Evolutionary conservation across 2,888 invertebrate species (phyloP).

Genomic region (Hermaeophaga mercurialis): DNA sequence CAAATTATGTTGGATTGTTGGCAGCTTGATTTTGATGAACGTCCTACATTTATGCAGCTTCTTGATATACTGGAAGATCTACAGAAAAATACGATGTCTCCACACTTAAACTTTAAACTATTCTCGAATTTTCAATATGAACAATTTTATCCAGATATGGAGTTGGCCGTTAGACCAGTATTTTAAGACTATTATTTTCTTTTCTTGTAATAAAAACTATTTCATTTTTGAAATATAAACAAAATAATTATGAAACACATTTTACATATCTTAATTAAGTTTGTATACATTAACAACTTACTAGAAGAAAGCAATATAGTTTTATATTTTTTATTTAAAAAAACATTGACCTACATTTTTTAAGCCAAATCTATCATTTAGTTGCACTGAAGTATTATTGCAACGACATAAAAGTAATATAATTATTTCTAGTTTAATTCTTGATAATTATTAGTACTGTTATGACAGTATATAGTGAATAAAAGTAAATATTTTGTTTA

Average conservation of each 20-base stretch:
- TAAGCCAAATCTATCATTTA: no score
- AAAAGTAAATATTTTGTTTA: conserved; percentile 5
- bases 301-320: no score
- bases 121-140: conserved; percentile 54
- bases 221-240: conserved; percentile 4
- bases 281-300: no score
- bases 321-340: no score
- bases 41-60: conserved; percentile 73
- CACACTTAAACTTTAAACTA: conserved; percentile 49
- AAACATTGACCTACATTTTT: no score
- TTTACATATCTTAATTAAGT: no score
- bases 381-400: no score
- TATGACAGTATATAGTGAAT: no score
- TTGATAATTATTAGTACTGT: no score
- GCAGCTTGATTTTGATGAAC: conserved; percentile 81
- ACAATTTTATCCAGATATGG: conserved; percentile 54
- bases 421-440: no score
- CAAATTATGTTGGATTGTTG: conserved; percentile 84
- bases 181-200: conserved; percentile 37
- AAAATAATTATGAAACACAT: background rate
- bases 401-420: conserved; percentile 3
- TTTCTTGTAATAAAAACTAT: background rate
- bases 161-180: conserved; percentile 49
- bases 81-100: conserved; percentile 42
- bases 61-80: conserved; percentile 42